These are phyloP conservation scores for Linepithema humile DNA, from an alignment of 1,140 invertebrate species.

Conservation along the genomic window DNA sequence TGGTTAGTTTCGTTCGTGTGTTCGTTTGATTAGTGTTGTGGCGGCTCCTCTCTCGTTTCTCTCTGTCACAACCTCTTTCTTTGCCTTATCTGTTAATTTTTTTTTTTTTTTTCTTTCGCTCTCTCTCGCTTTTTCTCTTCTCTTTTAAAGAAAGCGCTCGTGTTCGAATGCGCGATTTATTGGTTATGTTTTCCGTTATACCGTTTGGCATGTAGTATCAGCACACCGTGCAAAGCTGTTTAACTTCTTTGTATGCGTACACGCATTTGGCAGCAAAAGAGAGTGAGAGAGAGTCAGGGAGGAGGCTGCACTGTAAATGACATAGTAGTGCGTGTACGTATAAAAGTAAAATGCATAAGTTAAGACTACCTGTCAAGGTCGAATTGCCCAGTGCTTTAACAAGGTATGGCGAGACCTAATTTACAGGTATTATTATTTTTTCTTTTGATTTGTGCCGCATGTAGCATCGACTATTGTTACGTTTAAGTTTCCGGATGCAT, in stretches of 20 bases:
- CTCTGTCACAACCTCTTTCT: conserved; percentile 1
- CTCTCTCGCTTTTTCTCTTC: not conserved
- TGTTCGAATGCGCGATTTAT: conserved; percentile 51
- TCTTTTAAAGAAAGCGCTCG: conserved; percentile 30
- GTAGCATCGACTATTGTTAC: not conserved
- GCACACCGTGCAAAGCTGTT: conserved; percentile 33
- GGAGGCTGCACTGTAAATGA: conserved; percentile 43
- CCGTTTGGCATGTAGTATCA: conserved; percentile 26
- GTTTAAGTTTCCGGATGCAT: not conserved
- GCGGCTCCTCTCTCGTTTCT: not conserved
- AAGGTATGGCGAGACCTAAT: conserved; percentile 80
- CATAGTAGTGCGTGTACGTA: conserved; percentile 69
- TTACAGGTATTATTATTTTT: conserved; percentile 70
- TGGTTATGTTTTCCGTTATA: conserved; percentile 66
- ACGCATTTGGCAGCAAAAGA: conserved; percentile 36
- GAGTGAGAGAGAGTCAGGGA: not conserved
- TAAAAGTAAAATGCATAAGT: conserved; percentile 79
- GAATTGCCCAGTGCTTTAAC: conserved; percentile 81
- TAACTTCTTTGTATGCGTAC: not conserved
- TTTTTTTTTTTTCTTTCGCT: not conserved
- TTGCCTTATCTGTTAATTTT: not conserved
- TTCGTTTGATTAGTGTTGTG: conserved; percentile 67
- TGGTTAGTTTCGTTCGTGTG: conserved; percentile 74
- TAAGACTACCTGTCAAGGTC: conserved; percentile 81
- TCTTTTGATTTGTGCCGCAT: not conserved